Base-by-base conservation (phyloP, 2,113 vertebrate species). In the Colinus virginianus region DNA sequence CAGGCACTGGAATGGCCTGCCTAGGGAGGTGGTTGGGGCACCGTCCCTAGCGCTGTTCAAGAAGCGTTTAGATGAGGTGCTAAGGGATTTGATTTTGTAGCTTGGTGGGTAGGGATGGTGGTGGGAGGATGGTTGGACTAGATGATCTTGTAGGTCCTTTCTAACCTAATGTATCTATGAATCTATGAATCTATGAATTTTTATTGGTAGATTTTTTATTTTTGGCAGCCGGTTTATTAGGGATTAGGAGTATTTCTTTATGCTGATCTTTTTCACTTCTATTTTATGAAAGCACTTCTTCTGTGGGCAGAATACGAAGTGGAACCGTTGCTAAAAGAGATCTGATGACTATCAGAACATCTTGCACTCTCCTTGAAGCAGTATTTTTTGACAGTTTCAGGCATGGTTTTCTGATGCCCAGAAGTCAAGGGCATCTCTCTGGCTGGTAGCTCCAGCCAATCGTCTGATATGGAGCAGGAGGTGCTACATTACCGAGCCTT, bases 221-320 rank as follows among this genome's bases (percentile, higher is more conserved):
- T 90, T 85, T 75, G 19, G 30, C 16, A 62, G 22, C 48, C 58
- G 25, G 79, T 51, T 78, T 90, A 43, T 85, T 75, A 59, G 25
- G 36, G 32, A 83, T 85, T 78, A 83, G 25, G 32, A 4, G 5
- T 38, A 53, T 90, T 94, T 89, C 34, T 90, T 87, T 87, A 23
- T 46, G 23, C 19, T 71, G 49, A 68, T 13, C 82, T 74, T 92
- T 88, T 74, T 89, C 45, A 58, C 48, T 84, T 40, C 49, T 49
- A 68, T 66, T 87, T 94, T 94, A 90, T 78, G 95, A 96, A 84
- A 83, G 63, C 14, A 56, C 26, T 49, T 93, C 87, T 93, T 71
- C 62, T 79, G 88, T 90, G 78, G 90, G 77, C 51, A 93, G 79
- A 92, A 92, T 64, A 23, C 53, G 67, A 75, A 81, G 48, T 1